A percentile compares a stretch with the other conserved stretches of the same genome.
phyloP scores from a whole-genome alignment of 2,113 vertebrate genomes.

The Bubo scandiacus region DNA sequence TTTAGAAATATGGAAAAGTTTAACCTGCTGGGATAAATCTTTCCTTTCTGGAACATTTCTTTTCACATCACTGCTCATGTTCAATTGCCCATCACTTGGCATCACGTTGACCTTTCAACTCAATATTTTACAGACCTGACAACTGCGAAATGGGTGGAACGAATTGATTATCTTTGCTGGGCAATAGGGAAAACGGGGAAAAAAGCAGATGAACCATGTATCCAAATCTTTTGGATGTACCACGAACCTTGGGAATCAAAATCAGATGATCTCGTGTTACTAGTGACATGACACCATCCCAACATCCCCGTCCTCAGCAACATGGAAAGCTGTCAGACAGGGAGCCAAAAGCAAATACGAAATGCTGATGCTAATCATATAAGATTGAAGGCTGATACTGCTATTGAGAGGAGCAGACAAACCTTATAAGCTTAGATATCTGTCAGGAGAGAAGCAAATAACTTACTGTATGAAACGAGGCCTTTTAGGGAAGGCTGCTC shows the following conservation, averaged over 20 bases:
- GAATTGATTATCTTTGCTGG: neutral
- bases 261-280: neutral
- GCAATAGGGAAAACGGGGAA: neutral
- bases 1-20: neutral
- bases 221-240: neutral
- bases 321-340: neutral
- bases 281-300: neutral
- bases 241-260: neutral
- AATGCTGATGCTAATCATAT: neutral
- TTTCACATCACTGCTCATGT: neutral
- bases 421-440: conserved; percentile 75
- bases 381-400: conserved; percentile 58
- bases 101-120: accelerated
- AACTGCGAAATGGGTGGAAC: neutral
- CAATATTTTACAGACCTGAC: neutral
- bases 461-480: conserved; percentile 63
- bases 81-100: neutral
- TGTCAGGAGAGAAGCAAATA: conserved; percentile 50
- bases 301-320: neutral
- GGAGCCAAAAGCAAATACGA: neutral
- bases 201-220: neutral
- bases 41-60: neutral
- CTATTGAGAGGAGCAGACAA: conserved; percentile 45
- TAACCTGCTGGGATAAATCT: neutral
- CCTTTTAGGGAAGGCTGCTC: conserved; percentile 67